Base-by-base conservation (phyloP, 2,797 vertebrate species). In the Nothura maculosa region DNA sequence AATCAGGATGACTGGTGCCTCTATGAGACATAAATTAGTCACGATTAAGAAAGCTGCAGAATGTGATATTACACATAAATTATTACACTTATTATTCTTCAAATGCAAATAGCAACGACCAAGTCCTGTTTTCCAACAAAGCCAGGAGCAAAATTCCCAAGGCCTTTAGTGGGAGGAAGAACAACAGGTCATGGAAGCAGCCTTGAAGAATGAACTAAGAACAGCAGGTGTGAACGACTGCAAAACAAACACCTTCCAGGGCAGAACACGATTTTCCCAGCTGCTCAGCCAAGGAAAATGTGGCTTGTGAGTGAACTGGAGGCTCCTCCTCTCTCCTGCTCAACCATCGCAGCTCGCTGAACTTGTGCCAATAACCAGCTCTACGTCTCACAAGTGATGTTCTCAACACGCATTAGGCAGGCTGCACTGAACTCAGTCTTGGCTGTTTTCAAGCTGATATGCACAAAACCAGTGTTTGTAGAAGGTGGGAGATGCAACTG, bases 21-120 rank as follows among this genome's bases (percentile, higher is more conserved):
- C 74, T 75, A 55, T 60, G 79, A 94, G 14, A 91, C 62, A 50
- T 47, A 89, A 85, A 94, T 95, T 85, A 95, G 69, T 84, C 85
- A 91, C 19, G 81, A 90, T 77, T 92, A 90, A 92, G 45, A 45
- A 75, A 94, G 73, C 58, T 72, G 62, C 45, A 81, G 63, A 81
- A 85, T 20, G 24, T 40, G 64, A 52, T 73, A 75, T 55, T 93
- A 84, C 81, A 76, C 30, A 84, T 55, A 67, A 83, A 77, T 12
- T 19, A 69, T 18, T 91, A 69, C 68, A 73, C 10, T 66, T 40
- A 10, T 12, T 87, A 74, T 45, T 81, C 74, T 89, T 83, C 28
- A 88, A 80, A 73, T 63, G 50, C 78, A 93, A 91, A 34, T 72
- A 83, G 77, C 75, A 89, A 55, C 47, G 43, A 79, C 47, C 68